These are phyloP conservation scores for Macrosiphum euphorbiae DNA, from an alignment of 2,888 invertebrate genomes.

Conservation along the genomic window DNA sequence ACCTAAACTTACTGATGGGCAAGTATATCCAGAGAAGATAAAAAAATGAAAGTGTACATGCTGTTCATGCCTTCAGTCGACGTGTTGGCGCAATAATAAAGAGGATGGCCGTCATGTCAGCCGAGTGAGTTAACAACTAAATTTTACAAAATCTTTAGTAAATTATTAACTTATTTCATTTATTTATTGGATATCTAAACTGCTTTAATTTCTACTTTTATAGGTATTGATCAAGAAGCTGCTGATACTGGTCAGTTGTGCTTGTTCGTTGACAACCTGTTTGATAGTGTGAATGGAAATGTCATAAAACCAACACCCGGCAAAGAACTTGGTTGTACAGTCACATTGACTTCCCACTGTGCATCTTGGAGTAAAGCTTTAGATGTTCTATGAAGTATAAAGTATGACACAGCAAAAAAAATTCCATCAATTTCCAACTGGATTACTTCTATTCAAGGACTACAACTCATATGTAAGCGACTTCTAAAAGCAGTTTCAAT, in stretches of 20 bases:
- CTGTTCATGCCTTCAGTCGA: neutral
- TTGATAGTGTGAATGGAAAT: constrained; percentile 9
- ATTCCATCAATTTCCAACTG: neutral
- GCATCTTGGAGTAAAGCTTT: constrained; percentile 9
- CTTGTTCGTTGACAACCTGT: constrained; percentile 31
- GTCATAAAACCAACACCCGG: neutral
- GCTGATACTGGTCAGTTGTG: constrained; percentile 7
- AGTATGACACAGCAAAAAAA: constrained; percentile 5
- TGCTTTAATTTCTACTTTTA: neutral
- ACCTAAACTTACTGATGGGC: neutral
- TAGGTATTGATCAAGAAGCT: neutral
- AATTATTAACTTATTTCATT: neutral
- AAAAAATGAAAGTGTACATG: too few relatives aligned
- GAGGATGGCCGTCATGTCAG: constrained; percentile 15
- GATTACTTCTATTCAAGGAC: constrained; percentile 14
- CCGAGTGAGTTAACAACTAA: too few relatives aligned
- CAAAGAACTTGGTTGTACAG: neutral
- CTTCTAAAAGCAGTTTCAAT: neutral
- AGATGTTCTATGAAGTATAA: neutral
- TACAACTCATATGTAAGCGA: neutral
- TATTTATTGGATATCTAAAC: neutral
- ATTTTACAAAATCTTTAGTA: neutral
- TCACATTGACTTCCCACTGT: neutral
- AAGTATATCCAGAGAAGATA: too few relatives aligned
- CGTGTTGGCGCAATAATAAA: constrained; percentile 49